These are phyloP conservation scores for Callyntrura sp. DNA, from an alignment of 2,888 invertebrate species.

Conservation along the genomic window DNA sequence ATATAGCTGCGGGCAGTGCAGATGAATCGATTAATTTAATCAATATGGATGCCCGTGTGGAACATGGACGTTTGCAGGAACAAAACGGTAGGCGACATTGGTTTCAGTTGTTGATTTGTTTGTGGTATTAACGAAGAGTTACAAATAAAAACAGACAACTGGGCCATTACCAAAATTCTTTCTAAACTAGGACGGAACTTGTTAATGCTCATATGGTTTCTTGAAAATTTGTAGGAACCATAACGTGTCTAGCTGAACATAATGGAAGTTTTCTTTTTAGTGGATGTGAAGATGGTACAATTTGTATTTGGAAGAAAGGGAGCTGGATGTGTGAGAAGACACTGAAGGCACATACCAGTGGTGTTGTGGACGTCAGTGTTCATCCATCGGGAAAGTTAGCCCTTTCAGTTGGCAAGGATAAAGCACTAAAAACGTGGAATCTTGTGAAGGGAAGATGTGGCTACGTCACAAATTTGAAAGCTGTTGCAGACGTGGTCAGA, in stretches of 20 bases:
- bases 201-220: neutral
- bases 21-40: constrained; percentile 96
- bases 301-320: constrained; percentile 92
- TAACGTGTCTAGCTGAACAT: constrained; percentile 92
- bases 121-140: no score
- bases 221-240: constrained; percentile 87
- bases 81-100: constrained; percentile 1
- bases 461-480: constrained; percentile 94
- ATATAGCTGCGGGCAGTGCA: constrained; percentile 94
- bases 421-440: constrained; percentile 96
- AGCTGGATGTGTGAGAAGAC: constrained; percentile 94
- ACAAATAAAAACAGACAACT: no score
- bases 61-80: constrained; percentile 90
- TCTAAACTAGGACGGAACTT: neutral
- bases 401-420: constrained; percentile 94
- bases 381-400: constrained; percentile 97
- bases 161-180: no score
- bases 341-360: constrained; percentile 91
- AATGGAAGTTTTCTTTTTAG: constrained; percentile 91
- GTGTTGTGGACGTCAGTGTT: constrained; percentile 89
- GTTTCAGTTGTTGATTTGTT: neutral
- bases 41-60: constrained; percentile 91
- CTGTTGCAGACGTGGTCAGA: constrained; percentile 87
- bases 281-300: constrained; percentile 93
- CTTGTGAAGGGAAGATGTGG: constrained; percentile 96